Evolutionary conservation across 2,113 vertebrate genomes (phyloP), one percentile per base, ranked within the genome.

Genomic region (Sinosuthora webbiana): DNA sequence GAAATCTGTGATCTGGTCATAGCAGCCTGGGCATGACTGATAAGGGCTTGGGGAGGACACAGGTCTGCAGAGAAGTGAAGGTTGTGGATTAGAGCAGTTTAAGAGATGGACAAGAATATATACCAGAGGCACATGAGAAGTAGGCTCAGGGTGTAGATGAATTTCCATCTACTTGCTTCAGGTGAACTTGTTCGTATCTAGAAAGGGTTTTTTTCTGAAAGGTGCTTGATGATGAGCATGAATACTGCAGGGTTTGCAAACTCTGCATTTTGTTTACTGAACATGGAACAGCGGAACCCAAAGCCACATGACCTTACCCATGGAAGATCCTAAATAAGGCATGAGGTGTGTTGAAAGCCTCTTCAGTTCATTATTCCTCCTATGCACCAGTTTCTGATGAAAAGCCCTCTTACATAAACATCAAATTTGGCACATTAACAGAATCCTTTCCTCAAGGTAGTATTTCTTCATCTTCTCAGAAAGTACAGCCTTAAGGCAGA

Each of bases 391-490:
- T 16, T 56, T 75, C 50, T 35, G 60, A n/a, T 73, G 76, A 75
- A 94, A 87, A 82, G 11, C 7, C 4, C 39, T 78, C 39, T 86
- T 92, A 81, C 83, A 89, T 59, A 90, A 82, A 25, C 39, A 63
- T 60, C 12, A 14, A 18, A 44, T 52, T n/a, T 70, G 28, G 15
- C 39, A 87, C 60, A 75, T n/a, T 47, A 70, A 47, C 17, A 71
- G 73, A 88, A 82, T 60, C 18, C 63, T 83, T 83, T 95, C 87
- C 60, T 92, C 53, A 62, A 96, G 69, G 35, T 94, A 33, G 42
- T 57, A 42, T 95, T 96, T 94, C 92, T 87, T 96, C 74, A 94
- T 67, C 44, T 68, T 94, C 56, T 94, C 83, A 95, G 84, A 94
- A 95, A 87, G 50, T 5, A 1, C 62, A 84, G 31, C 44, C 55